Percentiles rank a stretch among this genome's conserved stretches.
These are phyloP conservation scores for Patella depressa DNA, from an alignment of 2,888 invertebrate genomes.

Conservation along the genomic window DNA sequence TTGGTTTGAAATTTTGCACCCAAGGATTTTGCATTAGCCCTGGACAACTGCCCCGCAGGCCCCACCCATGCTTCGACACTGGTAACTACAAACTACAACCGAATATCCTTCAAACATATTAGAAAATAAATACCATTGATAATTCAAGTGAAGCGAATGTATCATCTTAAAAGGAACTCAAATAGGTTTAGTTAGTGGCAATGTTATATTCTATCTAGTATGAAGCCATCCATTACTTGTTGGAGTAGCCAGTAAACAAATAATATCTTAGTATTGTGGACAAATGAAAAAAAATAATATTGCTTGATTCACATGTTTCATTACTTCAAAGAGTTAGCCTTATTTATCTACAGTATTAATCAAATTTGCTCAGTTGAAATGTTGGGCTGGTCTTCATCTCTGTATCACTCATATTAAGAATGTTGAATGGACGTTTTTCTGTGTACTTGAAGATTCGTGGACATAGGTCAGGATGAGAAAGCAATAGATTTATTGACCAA, in stretches of 20 bases:
- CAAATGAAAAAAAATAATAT: conserved; percentile 1
- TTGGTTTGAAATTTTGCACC: too few relatives aligned
- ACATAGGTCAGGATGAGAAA: conserved; percentile 3
- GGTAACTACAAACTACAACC: too few relatives aligned
- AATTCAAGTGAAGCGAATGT: too few relatives aligned
- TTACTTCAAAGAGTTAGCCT: neutral
- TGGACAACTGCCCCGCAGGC: too few relatives aligned
- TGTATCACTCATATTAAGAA: too few relatives aligned
- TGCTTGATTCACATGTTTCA: neutral
- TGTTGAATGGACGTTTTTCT: too few relatives aligned
- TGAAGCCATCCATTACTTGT: neutral
- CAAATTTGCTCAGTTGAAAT: conserved; percentile 8
- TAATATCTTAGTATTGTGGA: neutral
- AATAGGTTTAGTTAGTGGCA: too few relatives aligned
- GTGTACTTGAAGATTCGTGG: neutral
- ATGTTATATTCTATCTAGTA: neutral
- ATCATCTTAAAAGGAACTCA: too few relatives aligned
- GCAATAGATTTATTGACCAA: conserved; percentile 9
- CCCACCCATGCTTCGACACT: too few relatives aligned
- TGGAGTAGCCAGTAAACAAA: neutral
- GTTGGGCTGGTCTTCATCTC: neutral
- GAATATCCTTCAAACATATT: too few relatives aligned
- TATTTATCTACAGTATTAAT: neutral
- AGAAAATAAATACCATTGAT: too few relatives aligned
- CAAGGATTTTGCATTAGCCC: too few relatives aligned